Conservation (phyloP, 2,888 invertebrate genomes). For the Phortica magna region DNA sequence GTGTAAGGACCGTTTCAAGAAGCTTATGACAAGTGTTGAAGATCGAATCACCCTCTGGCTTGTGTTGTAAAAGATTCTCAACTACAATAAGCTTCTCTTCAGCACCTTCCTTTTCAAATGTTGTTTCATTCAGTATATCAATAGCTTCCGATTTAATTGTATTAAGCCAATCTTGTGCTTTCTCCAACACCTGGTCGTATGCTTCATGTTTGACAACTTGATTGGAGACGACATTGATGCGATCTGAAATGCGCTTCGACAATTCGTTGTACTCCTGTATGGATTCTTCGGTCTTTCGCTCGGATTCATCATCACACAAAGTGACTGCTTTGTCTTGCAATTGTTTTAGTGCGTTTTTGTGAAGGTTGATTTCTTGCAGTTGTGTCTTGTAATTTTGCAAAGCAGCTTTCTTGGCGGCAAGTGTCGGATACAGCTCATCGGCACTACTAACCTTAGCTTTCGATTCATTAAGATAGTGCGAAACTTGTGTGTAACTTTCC, state of each 20-base stretch:
- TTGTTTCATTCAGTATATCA: conserved; percentile 87
- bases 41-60: conserved; percentile 85
- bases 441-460: conserved; percentile 86
- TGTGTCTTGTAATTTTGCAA: conserved; percentile 89
- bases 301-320: conserved; percentile 88
- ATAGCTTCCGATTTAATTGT: conserved; percentile 88
- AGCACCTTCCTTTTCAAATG: conserved; percentile 88
- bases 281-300: conserved; percentile 85
- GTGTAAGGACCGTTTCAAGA: conserved; percentile 85
- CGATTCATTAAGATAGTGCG: conserved; percentile 90
- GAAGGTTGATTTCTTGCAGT: conserved; percentile 91
- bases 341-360: conserved; percentile 90
- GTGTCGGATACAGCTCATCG: conserved; percentile 85
- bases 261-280: conserved; percentile 85
- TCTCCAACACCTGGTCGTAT: conserved; percentile 89
- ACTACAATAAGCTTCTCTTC: conserved; percentile 87
- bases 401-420: conserved; percentile 93
- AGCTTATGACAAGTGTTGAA: conserved; percentile 85
- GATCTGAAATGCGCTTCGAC: conserved; percentile 83
- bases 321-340: conserved; percentile 89
- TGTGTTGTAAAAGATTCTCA: conserved; percentile 86
- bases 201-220: conserved; percentile 90
- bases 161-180: conserved; percentile 89
- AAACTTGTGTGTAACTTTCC: conserved; percentile 92
- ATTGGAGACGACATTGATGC: conserved; percentile 84